Evolutionary conservation across 2,113 vertebrate species (phyloP).

Genomic region (Carassius gibelio): DNA sequence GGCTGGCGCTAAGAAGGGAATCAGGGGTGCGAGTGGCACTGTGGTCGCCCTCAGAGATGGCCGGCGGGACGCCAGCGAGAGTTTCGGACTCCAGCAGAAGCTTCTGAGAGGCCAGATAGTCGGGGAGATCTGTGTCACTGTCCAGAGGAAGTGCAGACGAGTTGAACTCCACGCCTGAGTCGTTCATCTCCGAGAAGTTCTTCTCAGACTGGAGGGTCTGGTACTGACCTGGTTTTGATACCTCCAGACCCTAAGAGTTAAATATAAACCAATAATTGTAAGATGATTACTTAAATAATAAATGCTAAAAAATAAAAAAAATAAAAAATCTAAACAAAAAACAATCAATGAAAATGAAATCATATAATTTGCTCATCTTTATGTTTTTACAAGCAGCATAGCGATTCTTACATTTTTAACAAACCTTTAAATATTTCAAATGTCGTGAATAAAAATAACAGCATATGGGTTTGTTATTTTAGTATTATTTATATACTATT

Average conservation of each 20-base stretch:
- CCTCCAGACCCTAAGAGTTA: slow-evolving; percentile 69
- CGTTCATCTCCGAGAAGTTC: slow-evolving; percentile 73
- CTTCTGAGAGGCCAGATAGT: slow-evolving; percentile 69
- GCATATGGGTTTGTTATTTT: too few species aligned
- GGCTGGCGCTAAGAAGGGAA: slow-evolving; percentile 65
- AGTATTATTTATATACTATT: too few species aligned
- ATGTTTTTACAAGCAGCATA: too few species aligned
- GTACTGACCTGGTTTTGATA: slow-evolving; percentile 72
- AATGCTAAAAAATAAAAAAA: not conserved
- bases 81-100: slow-evolving; percentile 66
- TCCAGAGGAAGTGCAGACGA: slow-evolving; percentile 66
- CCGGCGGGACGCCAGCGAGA: slow-evolving; percentile 54
- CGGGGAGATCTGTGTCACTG: slow-evolving; percentile 71
- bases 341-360: not conserved
- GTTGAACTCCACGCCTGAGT: slow-evolving; percentile 74
- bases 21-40: slow-evolving; percentile 66
- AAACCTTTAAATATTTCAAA: too few species aligned
- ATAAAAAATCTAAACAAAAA: not conserved
- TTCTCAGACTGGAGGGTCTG: slow-evolving; percentile 66
- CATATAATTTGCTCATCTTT: too few species aligned
- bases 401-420: too few species aligned
- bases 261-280: not conserved
- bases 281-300: not conserved
- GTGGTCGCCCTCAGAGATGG: slow-evolving; percentile 54
- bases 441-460: too few species aligned